Base-by-base conservation (phyloP, 2,797 vertebrate species). In the Ctenopoma kingsleyae region DNA sequence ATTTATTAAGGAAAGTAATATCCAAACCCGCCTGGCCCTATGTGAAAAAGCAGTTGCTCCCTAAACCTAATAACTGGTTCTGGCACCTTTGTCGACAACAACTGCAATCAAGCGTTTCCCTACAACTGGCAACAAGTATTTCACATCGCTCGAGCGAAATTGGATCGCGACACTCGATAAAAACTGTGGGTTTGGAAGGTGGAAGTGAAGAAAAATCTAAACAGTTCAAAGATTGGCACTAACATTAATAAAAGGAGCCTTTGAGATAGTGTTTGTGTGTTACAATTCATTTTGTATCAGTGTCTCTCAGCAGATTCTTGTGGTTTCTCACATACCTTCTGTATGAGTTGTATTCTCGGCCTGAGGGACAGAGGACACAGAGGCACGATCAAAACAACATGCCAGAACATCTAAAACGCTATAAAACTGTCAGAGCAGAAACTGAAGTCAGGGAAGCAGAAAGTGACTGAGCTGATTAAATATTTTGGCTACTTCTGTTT, bases 281-380 rank as follows among this genome's bases (percentile, higher is more conserved):
- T 30, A 32, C 25, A 27, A 27, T 27, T 27, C 25, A 22, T 44
- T 64, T 16, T 30, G 54, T 55, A 74, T 78, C 57, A 36, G 8
- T 19, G 19, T 55, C 69, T 44, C 60, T 27, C 52, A 48, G 25
- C 17, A 15, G 72, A 82, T 49, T 80, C 67, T 67, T 85, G 81
- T 40, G 82, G 70, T 49, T 76, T 83, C 73, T 78, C 16, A 74
- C 92, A 75, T 93, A 97, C 97, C 96, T 97, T 86, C 94, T 92
- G 19, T 84, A 27, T 53, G 96, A 97, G 86, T 92, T 95, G 91
- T 94, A 86, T 51, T 97, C 96, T 71, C 96, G 95, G 92, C 95
- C 97, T 98, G 91, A 49, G 84, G 91, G 85, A 87, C 78, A 89
- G 57, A 90, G 75, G 82, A 88, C 40, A 85, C 27, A 87, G 32